Evolutionary conservation across 2,888 invertebrate species (phyloP).

Genomic region (Tenthredo scrophulariae): DNA sequence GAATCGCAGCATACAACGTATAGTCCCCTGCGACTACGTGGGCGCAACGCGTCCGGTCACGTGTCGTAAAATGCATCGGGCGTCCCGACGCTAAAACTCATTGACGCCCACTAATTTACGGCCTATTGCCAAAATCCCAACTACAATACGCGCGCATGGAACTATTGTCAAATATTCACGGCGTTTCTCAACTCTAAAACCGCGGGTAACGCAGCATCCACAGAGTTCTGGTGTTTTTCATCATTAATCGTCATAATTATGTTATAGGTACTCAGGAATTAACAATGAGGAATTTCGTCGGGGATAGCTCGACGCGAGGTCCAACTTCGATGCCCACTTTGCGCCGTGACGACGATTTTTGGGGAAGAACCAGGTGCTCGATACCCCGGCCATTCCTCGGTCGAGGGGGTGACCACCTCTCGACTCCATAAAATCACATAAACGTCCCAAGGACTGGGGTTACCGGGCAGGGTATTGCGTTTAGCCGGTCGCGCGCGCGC

Average conservation of each 20-base stretch:
- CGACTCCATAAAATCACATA: slow-evolving; percentile 70
- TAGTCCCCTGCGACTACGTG: neutral
- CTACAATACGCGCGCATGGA: neutral
- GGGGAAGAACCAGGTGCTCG: slow-evolving; percentile 43
- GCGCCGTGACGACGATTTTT: slow-evolving; percentile 11
- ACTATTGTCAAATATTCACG: neutral
- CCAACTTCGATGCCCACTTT: neutral
- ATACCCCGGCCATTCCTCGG: neutral
- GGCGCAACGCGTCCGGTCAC: slow-evolving; percentile 64
- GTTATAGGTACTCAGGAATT: neutral
- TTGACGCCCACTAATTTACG: slow-evolving; percentile 27
- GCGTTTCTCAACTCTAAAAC: neutral
- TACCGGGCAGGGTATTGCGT: slow-evolving; percentile 27
- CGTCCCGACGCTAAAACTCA: slow-evolving; percentile 9
- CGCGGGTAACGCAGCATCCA: neutral
- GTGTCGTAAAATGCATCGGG: slow-evolving; percentile 60
- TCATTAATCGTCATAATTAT: neutral
- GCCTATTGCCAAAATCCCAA: slow-evolving; percentile 1
- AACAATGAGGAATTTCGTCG: neutral
- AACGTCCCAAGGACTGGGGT: slow-evolving; percentile 64
- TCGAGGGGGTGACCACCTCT: slow-evolving; percentile 32
- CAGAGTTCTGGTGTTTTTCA: neutral
- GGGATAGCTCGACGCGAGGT: neutral
- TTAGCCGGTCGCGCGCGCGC: slow-evolving; percentile 15
- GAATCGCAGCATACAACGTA: slow-evolving; percentile 5